A percentile compares a stretch with the other conserved stretches of the same genome.
phyloP scores from a whole-genome alignment of 2,113 vertebrate genomes.

The Amazona guildingii region DNA sequence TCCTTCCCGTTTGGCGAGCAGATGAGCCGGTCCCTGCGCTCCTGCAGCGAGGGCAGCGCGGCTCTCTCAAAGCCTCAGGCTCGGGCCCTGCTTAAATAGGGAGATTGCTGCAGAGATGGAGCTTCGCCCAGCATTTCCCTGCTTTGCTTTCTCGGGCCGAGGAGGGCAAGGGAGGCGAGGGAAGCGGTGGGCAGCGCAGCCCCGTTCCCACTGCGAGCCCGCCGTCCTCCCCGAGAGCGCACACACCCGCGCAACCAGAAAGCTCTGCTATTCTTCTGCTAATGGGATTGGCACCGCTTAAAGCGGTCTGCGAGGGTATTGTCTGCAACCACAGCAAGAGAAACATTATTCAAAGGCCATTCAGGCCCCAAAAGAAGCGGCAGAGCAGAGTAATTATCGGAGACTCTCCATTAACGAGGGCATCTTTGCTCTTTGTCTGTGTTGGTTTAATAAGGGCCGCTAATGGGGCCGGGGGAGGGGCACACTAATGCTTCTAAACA shows the following conservation, averaged over 20 bases:
- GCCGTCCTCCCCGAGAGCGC: not conserved
- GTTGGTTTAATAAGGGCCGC: conserved; percentile 79
- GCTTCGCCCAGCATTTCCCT: not conserved
- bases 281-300: conserved; percentile 84
- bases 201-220: not conserved
- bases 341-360: conserved; percentile 87
- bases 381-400: conserved; percentile 82
- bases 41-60: not conserved
- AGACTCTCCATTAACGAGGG: conserved; percentile 80
- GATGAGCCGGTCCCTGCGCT: not conserved
- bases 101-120: not conserved
- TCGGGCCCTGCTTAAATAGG: not conserved
- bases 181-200: not conserved
- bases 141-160: not conserved
- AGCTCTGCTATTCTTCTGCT: conserved; percentile 75
- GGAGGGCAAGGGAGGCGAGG: not conserved
- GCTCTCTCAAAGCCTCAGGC: not conserved
- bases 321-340: conserved; percentile 79
- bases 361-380: conserved; percentile 78
- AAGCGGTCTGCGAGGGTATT: conserved; percentile 77
- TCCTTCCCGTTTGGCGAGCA: not conserved
- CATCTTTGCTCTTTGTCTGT: conserved; percentile 84
- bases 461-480: conserved; percentile 82
- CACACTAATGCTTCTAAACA: conserved; percentile 82
- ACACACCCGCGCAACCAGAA: conserved; percentile 32